phyloP scores from a whole-genome alignment of 1,140 invertebrate genomes.

The Brachionus rotundiformis region DNA sequence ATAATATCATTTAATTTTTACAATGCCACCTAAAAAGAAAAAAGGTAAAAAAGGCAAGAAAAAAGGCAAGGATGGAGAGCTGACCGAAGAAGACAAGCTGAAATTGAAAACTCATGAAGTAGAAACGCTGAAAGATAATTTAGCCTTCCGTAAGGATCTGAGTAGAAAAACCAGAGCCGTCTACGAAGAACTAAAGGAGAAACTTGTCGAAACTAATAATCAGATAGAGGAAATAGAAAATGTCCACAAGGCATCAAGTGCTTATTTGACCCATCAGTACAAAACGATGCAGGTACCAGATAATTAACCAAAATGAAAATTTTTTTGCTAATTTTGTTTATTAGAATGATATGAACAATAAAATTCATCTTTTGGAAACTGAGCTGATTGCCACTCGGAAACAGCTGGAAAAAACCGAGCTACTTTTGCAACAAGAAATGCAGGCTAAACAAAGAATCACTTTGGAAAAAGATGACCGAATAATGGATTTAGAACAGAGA shows the following conservation, averaged over 20 bases:
- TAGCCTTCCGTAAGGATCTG: constrained; percentile 31
- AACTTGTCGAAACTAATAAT: constrained; percentile 15
- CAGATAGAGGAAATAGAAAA: constrained; percentile 50
- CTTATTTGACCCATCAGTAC: constrained; percentile 50
- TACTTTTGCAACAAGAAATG: background rate
- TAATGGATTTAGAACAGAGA: constrained; percentile 17
- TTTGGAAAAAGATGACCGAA: constrained; percentile 42
- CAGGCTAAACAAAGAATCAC: background rate
- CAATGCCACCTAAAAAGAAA: constrained; percentile 49
- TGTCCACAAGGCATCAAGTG: constrained; percentile 34
- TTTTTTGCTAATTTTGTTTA: background rate
- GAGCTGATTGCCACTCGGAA: constrained; percentile 24
- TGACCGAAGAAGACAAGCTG: constrained; percentile 47
- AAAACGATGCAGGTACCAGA: constrained; percentile 28
- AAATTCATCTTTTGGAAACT: constrained; percentile 42
- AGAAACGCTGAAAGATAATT: constrained; percentile 34
- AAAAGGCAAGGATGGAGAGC: constrained; percentile 43
- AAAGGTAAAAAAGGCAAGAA: constrained; percentile 43
- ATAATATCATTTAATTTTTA: background rate
- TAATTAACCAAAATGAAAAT: background rate
- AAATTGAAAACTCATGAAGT: constrained; percentile 48
- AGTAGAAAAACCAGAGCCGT: constrained; percentile 31
- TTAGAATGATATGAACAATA: constrained; percentile 44
- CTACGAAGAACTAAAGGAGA: constrained; percentile 43
- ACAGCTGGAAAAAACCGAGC: constrained; percentile 11